These are phyloP conservation scores for Ursus arctos DNA, from an alignment of 2,113 vertebrate species.

Conservation along the genomic window DNA sequence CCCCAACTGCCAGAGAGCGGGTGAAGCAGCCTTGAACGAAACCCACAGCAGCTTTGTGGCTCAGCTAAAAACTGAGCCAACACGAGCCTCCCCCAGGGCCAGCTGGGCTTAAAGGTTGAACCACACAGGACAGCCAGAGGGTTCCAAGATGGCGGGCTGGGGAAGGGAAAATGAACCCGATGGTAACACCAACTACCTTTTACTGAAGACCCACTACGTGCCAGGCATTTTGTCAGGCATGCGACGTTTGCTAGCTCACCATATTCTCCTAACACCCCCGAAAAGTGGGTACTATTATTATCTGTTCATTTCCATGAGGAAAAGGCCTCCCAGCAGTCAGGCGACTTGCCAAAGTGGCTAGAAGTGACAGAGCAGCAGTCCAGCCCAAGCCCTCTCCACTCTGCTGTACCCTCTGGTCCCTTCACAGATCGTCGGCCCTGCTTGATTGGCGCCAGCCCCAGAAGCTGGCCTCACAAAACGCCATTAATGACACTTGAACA, in stretches of 20 bases:
- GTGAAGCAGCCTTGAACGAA: background rate
- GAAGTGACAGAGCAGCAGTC: background rate
- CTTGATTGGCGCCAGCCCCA: slow-evolving; percentile 26
- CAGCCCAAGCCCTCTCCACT: background rate
- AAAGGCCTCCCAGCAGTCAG: background rate
- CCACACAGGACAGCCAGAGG: background rate
- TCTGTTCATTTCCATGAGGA: background rate
- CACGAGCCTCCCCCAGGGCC: background rate
- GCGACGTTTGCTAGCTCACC: background rate
- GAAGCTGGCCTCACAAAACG: slow-evolving; percentile 1
- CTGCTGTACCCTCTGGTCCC: background rate
- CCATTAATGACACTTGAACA: background rate
- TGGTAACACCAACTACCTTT: background rate
- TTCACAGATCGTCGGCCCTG: background rate
- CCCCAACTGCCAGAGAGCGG: background rate
- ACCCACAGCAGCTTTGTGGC: background rate
- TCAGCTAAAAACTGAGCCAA: background rate
- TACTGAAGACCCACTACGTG: background rate
- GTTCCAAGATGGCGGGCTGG: background rate
- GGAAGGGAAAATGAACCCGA: background rate
- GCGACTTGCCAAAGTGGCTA: background rate
- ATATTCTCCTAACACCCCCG: background rate
- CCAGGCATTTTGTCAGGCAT: background rate
- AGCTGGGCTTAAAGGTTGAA: background rate
- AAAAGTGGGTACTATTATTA: background rate